A percentile compares a stretch with the other conserved stretches of the same genome.
phyloP scores from a whole-genome alignment of 2,888 invertebrate species.

The Carpatolechia fugitivella region DNA sequence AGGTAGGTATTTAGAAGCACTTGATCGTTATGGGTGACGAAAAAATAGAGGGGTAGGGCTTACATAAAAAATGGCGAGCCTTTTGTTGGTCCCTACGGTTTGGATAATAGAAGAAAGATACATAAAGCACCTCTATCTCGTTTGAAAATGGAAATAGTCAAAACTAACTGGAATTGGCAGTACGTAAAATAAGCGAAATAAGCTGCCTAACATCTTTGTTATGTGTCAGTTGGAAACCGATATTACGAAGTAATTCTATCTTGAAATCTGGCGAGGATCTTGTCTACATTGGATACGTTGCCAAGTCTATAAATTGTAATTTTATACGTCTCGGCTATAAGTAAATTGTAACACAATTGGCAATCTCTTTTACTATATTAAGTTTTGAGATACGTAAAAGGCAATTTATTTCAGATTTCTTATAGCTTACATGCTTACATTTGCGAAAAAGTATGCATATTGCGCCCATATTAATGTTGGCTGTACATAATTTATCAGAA shows the following conservation, averaged over 20 bases:
- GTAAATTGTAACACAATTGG: neutral
- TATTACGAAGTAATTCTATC: neutral
- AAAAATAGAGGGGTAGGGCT: too few species aligned
- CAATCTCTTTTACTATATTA: neutral
- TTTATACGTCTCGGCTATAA: neutral
- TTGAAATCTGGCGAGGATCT: conserved; percentile 2
- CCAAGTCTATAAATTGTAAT: conserved; percentile 5
- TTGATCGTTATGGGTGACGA: too few species aligned
- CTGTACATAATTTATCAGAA: conserved; percentile 2
- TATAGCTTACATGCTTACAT: neutral
- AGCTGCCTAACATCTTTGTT: too few species aligned
- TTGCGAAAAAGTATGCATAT: neutral
- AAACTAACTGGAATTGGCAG: too few species aligned
- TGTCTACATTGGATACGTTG: neutral
- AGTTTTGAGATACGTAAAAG: neutral
- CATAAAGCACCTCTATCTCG: too few species aligned
- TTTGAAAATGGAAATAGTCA: too few species aligned
- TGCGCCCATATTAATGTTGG: neutral
- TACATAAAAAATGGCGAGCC: too few species aligned
- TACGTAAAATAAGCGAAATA: too few species aligned
- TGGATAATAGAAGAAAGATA: too few species aligned
- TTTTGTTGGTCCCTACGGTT: too few species aligned
- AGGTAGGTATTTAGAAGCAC: too few species aligned
- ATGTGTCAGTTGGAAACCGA: neutral
- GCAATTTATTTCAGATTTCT: neutral